A percentile compares a stretch with the other conserved stretches of the same genome.
Conservation (phyloP, 1,140 invertebrate species). For the Scaptomyza hsui region DNA sequence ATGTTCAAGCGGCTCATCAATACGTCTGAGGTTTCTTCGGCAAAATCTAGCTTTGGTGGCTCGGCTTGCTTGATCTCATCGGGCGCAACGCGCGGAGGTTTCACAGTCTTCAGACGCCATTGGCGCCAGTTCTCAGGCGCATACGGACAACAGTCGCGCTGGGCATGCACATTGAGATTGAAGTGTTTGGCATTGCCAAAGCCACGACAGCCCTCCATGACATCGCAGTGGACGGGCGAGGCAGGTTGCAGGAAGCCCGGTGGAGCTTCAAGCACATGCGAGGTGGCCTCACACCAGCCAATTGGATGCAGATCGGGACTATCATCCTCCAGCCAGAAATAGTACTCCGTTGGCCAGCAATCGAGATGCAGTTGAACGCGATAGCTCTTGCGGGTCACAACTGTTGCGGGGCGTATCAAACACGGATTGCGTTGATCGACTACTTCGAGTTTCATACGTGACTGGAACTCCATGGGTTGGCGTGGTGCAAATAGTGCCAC, state of each 20-base stretch:
- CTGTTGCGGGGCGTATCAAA: conserved; percentile 93
- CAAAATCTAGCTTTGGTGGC: not conserved
- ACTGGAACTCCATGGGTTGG: conserved; percentile 91
- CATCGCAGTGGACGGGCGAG: conserved; percentile 86
- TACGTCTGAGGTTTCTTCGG: not conserved
- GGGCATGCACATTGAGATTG: conserved; percentile 90
- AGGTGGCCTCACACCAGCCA: conserved; percentile 95
- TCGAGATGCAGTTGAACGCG: conserved; percentile 95
- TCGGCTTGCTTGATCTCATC: conserved; percentile 42
- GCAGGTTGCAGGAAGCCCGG: conserved; percentile 83
- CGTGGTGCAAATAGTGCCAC: conserved; percentile 92
- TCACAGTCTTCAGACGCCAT: conserved; percentile 74
- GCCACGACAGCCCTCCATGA: conserved; percentile 89
- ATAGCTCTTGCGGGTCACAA: conserved; percentile 90
- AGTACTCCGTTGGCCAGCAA: conserved; percentile 94
- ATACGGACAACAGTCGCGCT: conserved; percentile 93
- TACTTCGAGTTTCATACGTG: conserved; percentile 95
- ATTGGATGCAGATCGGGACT: conserved; percentile 95
- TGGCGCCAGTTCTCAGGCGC: conserved; percentile 83
- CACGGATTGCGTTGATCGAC: conserved; percentile 91
- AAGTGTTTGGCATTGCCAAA: conserved; percentile 91
- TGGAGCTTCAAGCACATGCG: conserved; percentile 93
- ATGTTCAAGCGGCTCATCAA: not conserved
- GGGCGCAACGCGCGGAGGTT: conserved; percentile 58
- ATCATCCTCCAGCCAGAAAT: conserved; percentile 96